A percentile compares a stretch with the other conserved stretches of the same genome.
Evolutionary conservation across 2,113 vertebrate species (phyloP).

Genomic region (Aptenodytes forsteri): DNA sequence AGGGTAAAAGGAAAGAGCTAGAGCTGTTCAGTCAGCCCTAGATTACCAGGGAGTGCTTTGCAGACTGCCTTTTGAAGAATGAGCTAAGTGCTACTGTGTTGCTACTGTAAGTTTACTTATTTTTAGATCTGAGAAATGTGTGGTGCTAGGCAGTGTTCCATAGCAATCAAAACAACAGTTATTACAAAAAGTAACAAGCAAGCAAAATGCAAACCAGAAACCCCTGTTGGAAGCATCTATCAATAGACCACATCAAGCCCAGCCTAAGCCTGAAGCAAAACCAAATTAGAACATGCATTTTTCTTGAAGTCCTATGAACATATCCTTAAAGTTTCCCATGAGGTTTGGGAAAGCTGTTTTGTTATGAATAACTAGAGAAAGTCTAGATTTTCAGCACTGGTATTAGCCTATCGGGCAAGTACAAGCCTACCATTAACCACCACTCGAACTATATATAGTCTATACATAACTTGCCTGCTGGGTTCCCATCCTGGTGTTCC

Average conservation of each 20-base stretch:
- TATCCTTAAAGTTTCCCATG: not conserved
- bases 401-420: not conserved
- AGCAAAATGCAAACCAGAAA: not conserved
- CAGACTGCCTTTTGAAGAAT: not conserved
- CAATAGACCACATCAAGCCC: not conserved
- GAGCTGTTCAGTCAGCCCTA: not conserved
- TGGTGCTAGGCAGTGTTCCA: not conserved
- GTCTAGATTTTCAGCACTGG: not conserved
- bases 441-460: not conserved
- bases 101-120: not conserved
- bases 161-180: not conserved
- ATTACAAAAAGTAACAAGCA: not conserved
- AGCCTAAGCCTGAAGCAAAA: not conserved
- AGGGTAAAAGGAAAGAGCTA: not conserved
- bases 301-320: not conserved
- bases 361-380: not conserved
- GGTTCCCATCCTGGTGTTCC: not conserved
- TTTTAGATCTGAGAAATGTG: not conserved
- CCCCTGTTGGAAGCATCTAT: not conserved
- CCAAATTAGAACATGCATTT: not conserved
- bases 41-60: not conserved
- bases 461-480: not conserved
- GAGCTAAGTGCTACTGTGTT: not conserved
- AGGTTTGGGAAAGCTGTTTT: not conserved
- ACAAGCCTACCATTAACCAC: not conserved